Evolutionary conservation across 2,888 invertebrate species (phyloP).

Genomic region (Dione vanillae): DNA sequence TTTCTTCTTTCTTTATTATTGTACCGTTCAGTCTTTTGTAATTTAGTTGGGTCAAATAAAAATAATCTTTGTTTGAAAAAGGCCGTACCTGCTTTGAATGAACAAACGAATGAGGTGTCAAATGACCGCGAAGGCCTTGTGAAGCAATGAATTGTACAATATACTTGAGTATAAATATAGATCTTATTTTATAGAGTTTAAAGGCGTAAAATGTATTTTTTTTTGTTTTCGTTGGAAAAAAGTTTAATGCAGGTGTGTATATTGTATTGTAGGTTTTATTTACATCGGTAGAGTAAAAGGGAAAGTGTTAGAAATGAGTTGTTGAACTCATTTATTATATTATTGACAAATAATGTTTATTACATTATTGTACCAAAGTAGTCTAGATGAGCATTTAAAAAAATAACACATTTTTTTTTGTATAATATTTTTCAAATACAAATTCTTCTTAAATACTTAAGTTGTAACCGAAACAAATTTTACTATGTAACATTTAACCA

Average conservation of each 20-base stretch:
- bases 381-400: neutral
- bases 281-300: neutral
- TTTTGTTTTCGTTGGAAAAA: neutral
- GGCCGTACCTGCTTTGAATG: constrained; percentile 27
- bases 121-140: constrained; percentile 37
- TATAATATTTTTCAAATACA: neutral
- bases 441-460: neutral
- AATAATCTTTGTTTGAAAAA: constrained; percentile 39
- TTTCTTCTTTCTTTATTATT: constrained; percentile 36
- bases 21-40: constrained; percentile 43
- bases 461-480: too few species aligned
- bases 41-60: constrained; percentile 36
- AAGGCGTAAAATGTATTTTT: neutral
- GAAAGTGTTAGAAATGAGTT: neutral
- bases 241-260: neutral
- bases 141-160: constrained; percentile 7
- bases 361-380: too few species aligned
- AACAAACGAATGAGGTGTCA: constrained; percentile 34
- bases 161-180: constrained; percentile 12
- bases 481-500: neutral
- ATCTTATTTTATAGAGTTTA: constrained; percentile 3
- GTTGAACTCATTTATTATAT: neutral
- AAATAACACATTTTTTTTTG: neutral
- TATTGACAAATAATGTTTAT: too few species aligned
- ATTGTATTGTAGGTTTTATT: neutral